phyloP scores from a whole-genome alignment of 2,113 vertebrate species.

The Equus przewalskii region DNA sequence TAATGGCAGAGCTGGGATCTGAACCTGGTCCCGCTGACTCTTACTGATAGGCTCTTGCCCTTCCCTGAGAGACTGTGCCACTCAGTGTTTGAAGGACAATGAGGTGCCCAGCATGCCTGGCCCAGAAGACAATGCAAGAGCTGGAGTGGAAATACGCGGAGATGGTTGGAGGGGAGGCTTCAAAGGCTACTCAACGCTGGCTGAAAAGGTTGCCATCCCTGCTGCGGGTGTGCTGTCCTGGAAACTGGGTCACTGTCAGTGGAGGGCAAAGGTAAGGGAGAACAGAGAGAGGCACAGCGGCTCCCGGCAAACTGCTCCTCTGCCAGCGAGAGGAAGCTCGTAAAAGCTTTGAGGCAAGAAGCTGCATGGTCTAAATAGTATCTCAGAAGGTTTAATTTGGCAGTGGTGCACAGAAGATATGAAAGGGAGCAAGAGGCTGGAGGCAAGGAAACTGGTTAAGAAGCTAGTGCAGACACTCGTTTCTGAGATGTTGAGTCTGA shows the following conservation, averaged over 20 bases:
- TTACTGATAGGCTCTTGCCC: background rate
- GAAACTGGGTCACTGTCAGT: background rate
- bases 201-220: background rate
- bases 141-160: background rate
- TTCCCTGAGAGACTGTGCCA: background rate
- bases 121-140: background rate
- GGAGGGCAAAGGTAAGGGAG: background rate
- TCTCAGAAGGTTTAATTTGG: slow-evolving; percentile 30
- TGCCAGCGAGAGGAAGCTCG: background rate
- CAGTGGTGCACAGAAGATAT: background rate
- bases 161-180: background rate
- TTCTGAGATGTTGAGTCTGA: slow-evolving; percentile 48
- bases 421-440: slow-evolving; percentile 36
- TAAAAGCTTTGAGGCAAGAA: slow-evolving; percentile 43
- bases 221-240: background rate
- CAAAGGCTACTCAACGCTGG: background rate
- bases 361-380: background rate
- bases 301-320: background rate
- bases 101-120: background rate
- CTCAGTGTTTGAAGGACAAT: background rate
- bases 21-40: background rate
- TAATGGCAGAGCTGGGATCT: background rate
- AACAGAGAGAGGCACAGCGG: background rate
- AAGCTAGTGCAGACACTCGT: background rate
- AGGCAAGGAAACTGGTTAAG: slow-evolving; percentile 56